Conservation (phyloP, 2,888 invertebrate genomes). For the Standfussiana lucernea region DNA sequence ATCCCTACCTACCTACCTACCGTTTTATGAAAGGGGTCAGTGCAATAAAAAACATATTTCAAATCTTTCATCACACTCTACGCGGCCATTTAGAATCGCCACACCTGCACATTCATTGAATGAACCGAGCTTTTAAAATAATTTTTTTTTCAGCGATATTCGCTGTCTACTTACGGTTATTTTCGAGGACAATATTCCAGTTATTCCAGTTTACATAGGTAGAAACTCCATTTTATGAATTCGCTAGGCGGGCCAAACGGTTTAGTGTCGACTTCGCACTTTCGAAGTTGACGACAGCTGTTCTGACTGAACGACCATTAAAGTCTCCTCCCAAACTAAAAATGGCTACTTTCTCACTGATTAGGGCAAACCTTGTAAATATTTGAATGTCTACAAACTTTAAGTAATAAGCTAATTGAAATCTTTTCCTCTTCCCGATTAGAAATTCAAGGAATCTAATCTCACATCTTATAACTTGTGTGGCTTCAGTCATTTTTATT, state of each 20-base stretch:
- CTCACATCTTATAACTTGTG: conserved; percentile 11
- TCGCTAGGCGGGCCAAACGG: conserved; percentile 65
- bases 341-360: conserved; percentile 65
- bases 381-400: too few relatives aligned
- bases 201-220: conserved; percentile 68
- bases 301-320: conserved; percentile 73
- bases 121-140: not conserved
- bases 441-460: conserved; percentile 28
- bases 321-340: conserved; percentile 74
- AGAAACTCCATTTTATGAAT: conserved; percentile 77
- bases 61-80: conserved; percentile 6
- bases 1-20: not conserved
- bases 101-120: conserved; percentile 10
- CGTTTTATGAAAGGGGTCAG: not conserved
- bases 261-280: conserved; percentile 71
- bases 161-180: conserved; percentile 6
- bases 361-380: conserved; percentile 59
- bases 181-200: conserved; percentile 56
- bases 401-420: conserved; percentile 28
- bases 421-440: conserved; percentile 21
- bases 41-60: not conserved
- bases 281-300: conserved; percentile 78
- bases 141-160: not conserved
- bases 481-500: conserved; percentile 31
- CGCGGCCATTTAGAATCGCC: conserved; percentile 4